Base-by-base conservation (phyloP, 2,797 vertebrate species). In the Lacerta viridis region DNA sequence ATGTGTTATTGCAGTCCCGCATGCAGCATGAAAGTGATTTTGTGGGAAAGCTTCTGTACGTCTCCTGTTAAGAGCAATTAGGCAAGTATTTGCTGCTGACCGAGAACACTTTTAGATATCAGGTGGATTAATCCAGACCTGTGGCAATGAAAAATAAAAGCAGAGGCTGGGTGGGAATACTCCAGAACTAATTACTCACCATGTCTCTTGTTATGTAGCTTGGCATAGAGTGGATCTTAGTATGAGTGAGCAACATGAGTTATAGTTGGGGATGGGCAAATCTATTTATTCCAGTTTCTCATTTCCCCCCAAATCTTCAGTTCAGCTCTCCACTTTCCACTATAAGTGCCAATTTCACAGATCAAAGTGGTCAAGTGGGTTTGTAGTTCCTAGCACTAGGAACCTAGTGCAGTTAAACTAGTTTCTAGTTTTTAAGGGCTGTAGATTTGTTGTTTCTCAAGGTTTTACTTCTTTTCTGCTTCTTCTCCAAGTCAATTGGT, bases 171-270 rank as follows among this genome's bases (percentile, higher is more conserved):
- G 27, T 33, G 81, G 92, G 95, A 94, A 92, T 69, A 7, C 25
- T 36, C 76, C 46, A 5, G 1, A 75, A 50, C 13, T 18, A 61
- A 76, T 93, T 27, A 93, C 91, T 93, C 93, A 11, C 92, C 93
- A 92, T 87, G 85, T 94, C 83, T 84, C 61, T 92, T 33, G 33
- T 33, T 33, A 33, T 92, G 85, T 82, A 93, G 88, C 93, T 50
- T 94, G 93, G 91, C 92, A 77, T 90, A 23, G 55, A 76, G 83
- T 92, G 88, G 87, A 93, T 94, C 64, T 0, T 84, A 87, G 91
- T 93, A 93, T 93, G 94, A 93, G 93, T 94, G 93, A 93, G 93
- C 94, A 93, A 93, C 90, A 92, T 90, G 92, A 93, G 92, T 20
- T 41, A 20, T 7, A 75, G 39, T 39, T 41, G 59, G 59, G 20